Evolutionary conservation across 2,888 invertebrate genomes (phyloP).

Genomic region (Anarsia innoxiella): DNA sequence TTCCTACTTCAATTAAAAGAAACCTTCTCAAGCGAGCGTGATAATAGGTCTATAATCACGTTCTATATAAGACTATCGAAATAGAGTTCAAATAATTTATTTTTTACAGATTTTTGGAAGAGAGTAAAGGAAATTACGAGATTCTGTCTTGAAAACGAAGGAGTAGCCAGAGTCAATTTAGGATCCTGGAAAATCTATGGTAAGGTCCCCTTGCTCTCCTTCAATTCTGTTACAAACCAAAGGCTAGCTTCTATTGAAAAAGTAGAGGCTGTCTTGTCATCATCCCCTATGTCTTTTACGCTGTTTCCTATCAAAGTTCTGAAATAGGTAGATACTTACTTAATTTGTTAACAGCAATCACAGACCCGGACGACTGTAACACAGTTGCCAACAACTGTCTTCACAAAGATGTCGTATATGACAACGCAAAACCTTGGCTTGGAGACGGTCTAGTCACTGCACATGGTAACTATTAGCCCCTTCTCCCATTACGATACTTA

Average conservation of each 20-base stretch:
- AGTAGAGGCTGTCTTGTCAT: no score
- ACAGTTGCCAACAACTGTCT: slow-evolving; percentile 27
- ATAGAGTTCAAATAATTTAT: not conserved
- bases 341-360: no score
- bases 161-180: slow-evolving; percentile 18
- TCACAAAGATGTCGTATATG: slow-evolving; percentile 27
- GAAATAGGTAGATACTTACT: no score
- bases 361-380: slow-evolving; percentile 30
- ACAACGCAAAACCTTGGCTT: slow-evolving; percentile 26
- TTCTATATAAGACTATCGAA: no score
- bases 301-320: no score
- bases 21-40: no score
- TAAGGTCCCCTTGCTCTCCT: slow-evolving; percentile 10
- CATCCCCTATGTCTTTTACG: no score
- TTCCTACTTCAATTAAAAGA: no score
- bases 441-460: slow-evolving; percentile 32
- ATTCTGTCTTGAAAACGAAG: slow-evolving; percentile 19
- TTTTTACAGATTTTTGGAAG: slow-evolving; percentile 21
- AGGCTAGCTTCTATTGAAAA: no score
- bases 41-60: no score
- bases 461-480: slow-evolving; percentile 17
- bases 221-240: no score
- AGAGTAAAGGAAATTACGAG: slow-evolving; percentile 17
- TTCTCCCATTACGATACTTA: no score
- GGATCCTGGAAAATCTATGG: slow-evolving; percentile 23